Base-by-base conservation (phyloP, 2,888 invertebrate species). In the Dione juno region DNA sequence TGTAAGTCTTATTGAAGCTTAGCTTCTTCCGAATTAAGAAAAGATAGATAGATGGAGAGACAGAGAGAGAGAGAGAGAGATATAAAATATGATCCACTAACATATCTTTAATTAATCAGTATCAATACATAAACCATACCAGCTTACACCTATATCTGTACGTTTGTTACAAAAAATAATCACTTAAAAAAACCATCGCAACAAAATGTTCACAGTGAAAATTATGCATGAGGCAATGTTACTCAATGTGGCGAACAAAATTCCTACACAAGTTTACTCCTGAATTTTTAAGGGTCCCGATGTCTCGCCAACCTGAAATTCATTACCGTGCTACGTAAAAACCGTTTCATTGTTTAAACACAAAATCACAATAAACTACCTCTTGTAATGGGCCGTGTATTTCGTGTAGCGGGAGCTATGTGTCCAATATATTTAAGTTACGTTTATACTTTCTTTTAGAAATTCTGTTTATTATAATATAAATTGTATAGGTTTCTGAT, bases 191-290 rank as follows among this genome's bases (percentile, higher is more conserved):
- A 50, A n/a, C 6, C 14, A 13, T 40, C 64, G 70, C 75, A 76
- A 78, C 76, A 78, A 78, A 76, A 75, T 74, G 69, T 68, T 50
- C 74, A 76, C 79, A 78, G 76, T 75, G 83, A 90, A 90, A 91
- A 90, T 89, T 90, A 92, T 92, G 87, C 90, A 92, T 90, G 90
- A 90, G 84, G 83, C 89, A 84, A 90, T 89, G 89, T 88, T 89
- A 92, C 89, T 92, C 92, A 91, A 92, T 91, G 90, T 90, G 88
- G 89, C 89, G 87, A 80, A 88, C 88, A 75, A 80, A 78, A 80
- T 82, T 80, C 77, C 74, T 69, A 78, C 85, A 84, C 84, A 81
- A 83, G 84, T 83, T 74, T 72, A 71, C 71, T 81, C 76, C 79
- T 90, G 87, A 90, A 92, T 91, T 87, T 90, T 92, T 91, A 84